phyloP scores from a whole-genome alignment of 2,888 invertebrate genomes.

The Elaeidobius kamerunicus region DNA sequence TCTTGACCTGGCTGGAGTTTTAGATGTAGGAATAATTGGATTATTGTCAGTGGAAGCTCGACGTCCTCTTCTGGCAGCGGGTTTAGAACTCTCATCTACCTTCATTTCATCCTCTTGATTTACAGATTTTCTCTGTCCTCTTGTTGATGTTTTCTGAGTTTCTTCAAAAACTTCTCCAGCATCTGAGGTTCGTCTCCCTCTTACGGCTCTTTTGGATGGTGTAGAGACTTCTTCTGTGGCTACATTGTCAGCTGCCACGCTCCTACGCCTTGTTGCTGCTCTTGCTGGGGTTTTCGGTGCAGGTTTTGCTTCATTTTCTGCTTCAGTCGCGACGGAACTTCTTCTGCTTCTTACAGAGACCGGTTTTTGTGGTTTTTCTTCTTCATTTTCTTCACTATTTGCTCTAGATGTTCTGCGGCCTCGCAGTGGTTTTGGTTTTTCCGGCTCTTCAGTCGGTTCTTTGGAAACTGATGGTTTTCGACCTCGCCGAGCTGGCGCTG shows the following conservation, averaged over 20 bases:
- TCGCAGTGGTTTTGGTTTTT: slow-evolving; percentile 24
- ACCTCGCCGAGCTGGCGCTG: slow-evolving; percentile 15
- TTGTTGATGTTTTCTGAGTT: slow-evolving; percentile 21
- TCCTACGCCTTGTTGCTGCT: slow-evolving; percentile 16
- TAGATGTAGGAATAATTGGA: slow-evolving; percentile 21
- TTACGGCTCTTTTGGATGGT: slow-evolving; percentile 16
- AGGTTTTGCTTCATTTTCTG: slow-evolving; percentile 9
- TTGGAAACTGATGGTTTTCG: slow-evolving; percentile 19
- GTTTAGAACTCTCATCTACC: slow-evolving; percentile 16
- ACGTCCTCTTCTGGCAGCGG: slow-evolving; percentile 27
- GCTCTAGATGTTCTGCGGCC: slow-evolving; percentile 21
- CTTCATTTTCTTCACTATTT: slow-evolving; percentile 19
- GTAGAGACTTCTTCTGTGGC: slow-evolving; percentile 11
- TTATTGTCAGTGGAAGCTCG: slow-evolving; percentile 30
- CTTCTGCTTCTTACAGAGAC: slow-evolving; percentile 12
- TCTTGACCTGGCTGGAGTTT: slow-evolving; percentile 23
- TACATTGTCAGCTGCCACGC: slow-evolving; percentile 20
- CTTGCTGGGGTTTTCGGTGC: slow-evolving; percentile 13
- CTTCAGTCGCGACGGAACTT: slow-evolving; percentile 11
- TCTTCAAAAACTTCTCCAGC: slow-evolving; percentile 21
- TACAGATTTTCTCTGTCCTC: slow-evolving; percentile 27
- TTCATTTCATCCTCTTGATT: slow-evolving; percentile 19
- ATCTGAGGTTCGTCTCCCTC: slow-evolving; percentile 24
- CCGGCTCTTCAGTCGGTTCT: slow-evolving; percentile 10
- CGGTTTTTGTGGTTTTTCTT: slow-evolving; percentile 8